These are phyloP conservation scores for Scaptodrosophila lebanonensis DNA, from an alignment of 1,140 invertebrate species.

Conservation along the genomic window DNA sequence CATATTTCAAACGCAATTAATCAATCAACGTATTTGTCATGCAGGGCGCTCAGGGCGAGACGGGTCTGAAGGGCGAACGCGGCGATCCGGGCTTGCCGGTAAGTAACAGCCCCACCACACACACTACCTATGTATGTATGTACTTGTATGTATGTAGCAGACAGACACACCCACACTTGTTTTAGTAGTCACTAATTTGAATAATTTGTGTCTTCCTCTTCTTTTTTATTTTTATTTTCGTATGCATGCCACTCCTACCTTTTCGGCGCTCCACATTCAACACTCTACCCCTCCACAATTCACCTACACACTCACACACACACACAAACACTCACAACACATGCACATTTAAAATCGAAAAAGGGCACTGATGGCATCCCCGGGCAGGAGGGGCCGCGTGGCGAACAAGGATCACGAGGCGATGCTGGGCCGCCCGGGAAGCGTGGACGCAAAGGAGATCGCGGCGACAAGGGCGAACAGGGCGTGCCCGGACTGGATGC, in stretches of 20 bases:
- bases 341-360: not conserved
- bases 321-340: too few relatives aligned
- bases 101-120: slow-evolving; percentile 78
- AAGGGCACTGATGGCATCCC: slow-evolving; percentile 95
- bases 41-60: slow-evolving; percentile 93
- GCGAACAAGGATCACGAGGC: slow-evolving; percentile 92
- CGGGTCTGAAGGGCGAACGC: slow-evolving; percentile 92
- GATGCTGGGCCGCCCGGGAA: slow-evolving; percentile 91
- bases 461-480: slow-evolving; percentile 94
- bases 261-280: slow-evolving; percentile 35
- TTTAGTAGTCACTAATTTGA: slow-evolving; percentile 62
- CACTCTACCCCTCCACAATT: slow-evolving; percentile 14
- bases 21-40: slow-evolving; percentile 4
- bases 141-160: slow-evolving; percentile 15
- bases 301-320: slow-evolving; percentile 6
- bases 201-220: slow-evolving; percentile 59
- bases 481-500: slow-evolving; percentile 95
- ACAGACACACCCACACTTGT: slow-evolving; percentile 13
- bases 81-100: slow-evolving; percentile 94
- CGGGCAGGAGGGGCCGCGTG: slow-evolving; percentile 88
- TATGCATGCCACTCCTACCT: slow-evolving; percentile 53
- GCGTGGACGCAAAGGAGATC: slow-evolving; percentile 92
- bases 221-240: slow-evolving; percentile 39
- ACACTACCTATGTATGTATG: not conserved
- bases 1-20: slow-evolving; percentile 7